These are phyloP conservation scores for Seira ritae DNA, from an alignment of 2,888 invertebrate species.

Conservation along the genomic window DNA sequence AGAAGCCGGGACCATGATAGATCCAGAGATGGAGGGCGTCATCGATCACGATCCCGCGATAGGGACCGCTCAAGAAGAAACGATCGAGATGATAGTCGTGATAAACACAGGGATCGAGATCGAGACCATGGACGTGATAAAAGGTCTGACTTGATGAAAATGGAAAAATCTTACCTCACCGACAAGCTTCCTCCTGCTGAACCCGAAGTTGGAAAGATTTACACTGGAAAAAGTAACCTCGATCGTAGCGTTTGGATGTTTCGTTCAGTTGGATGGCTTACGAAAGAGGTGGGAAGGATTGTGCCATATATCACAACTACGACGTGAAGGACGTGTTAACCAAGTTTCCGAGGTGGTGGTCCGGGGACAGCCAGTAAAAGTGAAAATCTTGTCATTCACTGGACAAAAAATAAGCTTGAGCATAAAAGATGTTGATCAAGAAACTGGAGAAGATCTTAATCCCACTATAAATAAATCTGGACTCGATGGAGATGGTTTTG, in stretches of 20 bases:
- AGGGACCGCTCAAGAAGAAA: conserved; percentile 25
- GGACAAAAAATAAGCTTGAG: conserved; percentile 96
- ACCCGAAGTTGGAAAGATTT: conserved; percentile 78
- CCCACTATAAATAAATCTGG: conserved; percentile 78
- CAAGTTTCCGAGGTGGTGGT: conserved; percentile 95
- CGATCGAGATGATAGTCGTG: conserved; percentile 22
- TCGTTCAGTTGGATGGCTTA: conserved; percentile 95
- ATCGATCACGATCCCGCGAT: conserved; percentile 36
- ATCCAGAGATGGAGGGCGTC: conserved; percentile 39
- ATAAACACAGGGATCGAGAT: conserved; percentile 24
- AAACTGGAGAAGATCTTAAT: conserved; percentile 95
- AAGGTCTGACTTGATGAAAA: conserved; percentile 54
- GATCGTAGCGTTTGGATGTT: conserved; percentile 98
- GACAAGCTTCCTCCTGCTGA: conserved; percentile 76
- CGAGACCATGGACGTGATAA: conserved; percentile 64
- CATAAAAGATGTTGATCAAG: conserved; percentile 99
- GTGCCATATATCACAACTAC: conserved; percentile 96
- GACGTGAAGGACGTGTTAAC: conserved; percentile 94
- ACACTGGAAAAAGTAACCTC: conserved; percentile 89
- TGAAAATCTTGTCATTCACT: conserved; percentile 93
- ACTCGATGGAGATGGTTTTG: conserved; percentile 77
- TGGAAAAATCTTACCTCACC: conserved; percentile 69
- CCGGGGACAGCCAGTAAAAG: conserved; percentile 90
- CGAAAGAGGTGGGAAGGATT: conserved; percentile 94
- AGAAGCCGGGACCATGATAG: conserved; percentile 18